Percentiles rank a stretch among this genome's conserved stretches.
Conservation (phyloP, 2,888 invertebrate species). For the Sminthurides aquaticus region DNA sequence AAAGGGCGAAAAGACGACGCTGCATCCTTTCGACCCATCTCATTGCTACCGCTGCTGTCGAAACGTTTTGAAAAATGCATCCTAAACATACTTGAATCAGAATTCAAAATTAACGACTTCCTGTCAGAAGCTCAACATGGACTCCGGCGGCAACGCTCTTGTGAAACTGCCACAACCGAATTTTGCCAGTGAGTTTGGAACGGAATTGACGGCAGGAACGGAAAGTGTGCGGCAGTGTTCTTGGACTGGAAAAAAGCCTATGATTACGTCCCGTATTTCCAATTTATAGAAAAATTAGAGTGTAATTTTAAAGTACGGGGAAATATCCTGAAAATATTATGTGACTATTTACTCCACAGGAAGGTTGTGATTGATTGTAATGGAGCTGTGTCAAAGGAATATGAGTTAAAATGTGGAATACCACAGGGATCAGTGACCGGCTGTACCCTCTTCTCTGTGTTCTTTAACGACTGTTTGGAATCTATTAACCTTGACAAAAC, state of each 20-base stretch:
- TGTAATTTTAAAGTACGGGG: background rate
- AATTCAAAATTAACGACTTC: background rate
- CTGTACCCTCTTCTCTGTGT: background rate
- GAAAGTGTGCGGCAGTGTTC: conserved; percentile 4
- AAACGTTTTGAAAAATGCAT: conserved; percentile 11
- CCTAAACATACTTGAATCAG: background rate
- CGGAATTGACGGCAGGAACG: background rate
- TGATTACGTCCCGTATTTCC: background rate
- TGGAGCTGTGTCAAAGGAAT: background rate
- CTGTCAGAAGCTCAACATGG: conserved; percentile 5
- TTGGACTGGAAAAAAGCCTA: conserved; percentile 9
- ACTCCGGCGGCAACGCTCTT: background rate
- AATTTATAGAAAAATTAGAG: background rate
- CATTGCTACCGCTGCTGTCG: background rate
- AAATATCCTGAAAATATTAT: background rate
- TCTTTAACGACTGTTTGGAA: background rate
- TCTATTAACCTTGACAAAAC: background rate
- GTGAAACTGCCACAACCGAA: conserved; percentile 1
- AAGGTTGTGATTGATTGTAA: background rate
- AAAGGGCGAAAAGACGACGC: background rate
- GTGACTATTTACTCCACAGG: background rate
- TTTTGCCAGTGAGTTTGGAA: background rate
- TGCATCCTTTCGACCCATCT: background rate
- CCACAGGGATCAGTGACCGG: background rate
- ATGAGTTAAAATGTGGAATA: background rate